Percentiles rank a stretch among this genome's conserved stretches.
Conservation (phyloP, 1,140 invertebrate species). For the Hyles euphorbiae region DNA sequence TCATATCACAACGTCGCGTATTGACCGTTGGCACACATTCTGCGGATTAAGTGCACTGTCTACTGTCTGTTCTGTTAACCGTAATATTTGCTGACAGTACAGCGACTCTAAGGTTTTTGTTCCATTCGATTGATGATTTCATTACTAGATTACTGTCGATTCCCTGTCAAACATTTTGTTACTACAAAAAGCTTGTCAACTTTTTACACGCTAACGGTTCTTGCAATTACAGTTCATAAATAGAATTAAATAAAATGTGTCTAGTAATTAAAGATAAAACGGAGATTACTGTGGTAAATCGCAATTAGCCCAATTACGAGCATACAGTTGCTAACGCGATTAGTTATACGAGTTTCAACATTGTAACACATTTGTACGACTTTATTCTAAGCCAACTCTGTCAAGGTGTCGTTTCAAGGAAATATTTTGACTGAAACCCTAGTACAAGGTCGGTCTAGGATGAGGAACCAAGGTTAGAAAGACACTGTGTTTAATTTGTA, state of each 20-base stretch:
- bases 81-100: conserved; percentile 45
- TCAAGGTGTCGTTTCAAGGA: conserved; percentile 8
- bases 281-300: conserved; percentile 13
- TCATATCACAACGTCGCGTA: conserved; percentile 23
- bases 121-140: conserved; percentile 24
- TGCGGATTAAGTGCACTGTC: conserved; percentile 41
- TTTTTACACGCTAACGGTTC: conserved; percentile 17
- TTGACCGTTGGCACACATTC: conserved; percentile 34
- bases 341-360: conserved; percentile 16
- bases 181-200: conserved; percentile 19
- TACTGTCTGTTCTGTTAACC: conserved; percentile 31
- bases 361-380: conserved; percentile 10
- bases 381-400: conserved; percentile 6
- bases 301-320: conserved; percentile 20
- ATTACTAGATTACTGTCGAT: conserved; percentile 26
- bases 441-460: no score
- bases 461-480: no score
- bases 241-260: conserved; percentile 7
- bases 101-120: conserved; percentile 33
- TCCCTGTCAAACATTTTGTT: conserved; percentile 20
- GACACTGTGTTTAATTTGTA: no score
- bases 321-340: conserved; percentile 15
- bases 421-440: neutral
- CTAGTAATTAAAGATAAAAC: conserved; percentile 11
- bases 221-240: conserved; percentile 15